Evolutionary conservation across 1,140 invertebrate species (phyloP), one percentile per base, ranked within the genome.

Genomic region (Heterodera carotae): DNA sequence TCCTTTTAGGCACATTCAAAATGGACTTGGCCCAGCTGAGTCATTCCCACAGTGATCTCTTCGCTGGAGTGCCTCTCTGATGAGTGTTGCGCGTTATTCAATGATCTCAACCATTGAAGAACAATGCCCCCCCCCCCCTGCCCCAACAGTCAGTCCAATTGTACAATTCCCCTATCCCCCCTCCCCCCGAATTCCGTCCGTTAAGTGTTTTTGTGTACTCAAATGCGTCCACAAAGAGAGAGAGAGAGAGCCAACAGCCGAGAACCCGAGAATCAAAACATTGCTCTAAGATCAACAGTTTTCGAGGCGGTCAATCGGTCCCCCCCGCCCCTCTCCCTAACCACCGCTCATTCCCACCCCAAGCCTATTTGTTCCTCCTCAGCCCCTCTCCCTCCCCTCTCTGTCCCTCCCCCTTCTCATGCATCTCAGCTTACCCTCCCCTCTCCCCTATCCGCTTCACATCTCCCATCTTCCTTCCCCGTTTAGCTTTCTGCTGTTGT

Each of bases 41-140:
- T 18, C 33, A 64, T 60, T 77, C 39, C 48, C 68, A 69, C 18
- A 77, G 76, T 64, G 76, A 77, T 60, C 66, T 77, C 8, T 77
- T 73, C 72, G 76, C 71, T 18, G 76, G 76, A 74, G 69, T 77
- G n/a, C 76, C 76, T 34, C 36, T 75, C 34, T n/a, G n/a, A 33
- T 71, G 56, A 71, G 18, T 56, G 29, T 56, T 12, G 25, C 27
- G 25, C 56, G 8, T 43, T 71, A 60, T 27, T 53, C 56, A 71
- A 69, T 2, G 34, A 39, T 69, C n/a, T 27, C n/a, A 31, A 33
- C 27, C 10, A 12, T n/a, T 22, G 31, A 56, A 70, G 53, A 62
- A 62, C 59, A 62, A 62, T 62, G 59, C n/a, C n/a, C n/a, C n/a
- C n/a, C n/a, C n/a, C n/a, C n/a, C n/a, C 39, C 12, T 43, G 12